phyloP scores from a whole-genome alignment of 2,888 invertebrate genomes.

The Athripsodes cinereus region DNA sequence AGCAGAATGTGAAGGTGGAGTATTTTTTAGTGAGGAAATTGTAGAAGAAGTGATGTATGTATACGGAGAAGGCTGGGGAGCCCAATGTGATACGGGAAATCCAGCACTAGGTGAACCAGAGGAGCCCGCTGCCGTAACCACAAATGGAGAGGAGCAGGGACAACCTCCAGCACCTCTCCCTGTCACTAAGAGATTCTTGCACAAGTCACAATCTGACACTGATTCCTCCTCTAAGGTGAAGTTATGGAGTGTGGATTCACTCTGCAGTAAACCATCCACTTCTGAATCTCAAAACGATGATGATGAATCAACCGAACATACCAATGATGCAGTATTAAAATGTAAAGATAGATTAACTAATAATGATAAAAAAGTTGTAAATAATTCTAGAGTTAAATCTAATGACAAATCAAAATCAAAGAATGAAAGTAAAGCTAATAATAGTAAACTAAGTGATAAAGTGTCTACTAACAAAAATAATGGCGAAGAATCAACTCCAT shows the following conservation, averaged over 20 bases:
- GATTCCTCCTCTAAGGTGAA: slow-evolving; percentile 28
- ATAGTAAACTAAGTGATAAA: not conserved
- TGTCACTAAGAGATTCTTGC: slow-evolving; percentile 27
- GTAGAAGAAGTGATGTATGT: slow-evolving; percentile 67
- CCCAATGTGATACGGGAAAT: slow-evolving; percentile 70
- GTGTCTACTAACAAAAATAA: not conserved
- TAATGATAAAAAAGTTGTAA: slow-evolving; percentile 36
- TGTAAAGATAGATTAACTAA: slow-evolving; percentile 21
- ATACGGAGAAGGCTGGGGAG: slow-evolving; percentile 66
- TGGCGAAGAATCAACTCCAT: not conserved
- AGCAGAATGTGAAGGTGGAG: slow-evolving; percentile 53
- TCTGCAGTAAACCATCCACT: slow-evolving; percentile 29
- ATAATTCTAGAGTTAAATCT: slow-evolving; percentile 29
- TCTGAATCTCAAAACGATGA: slow-evolving; percentile 20
- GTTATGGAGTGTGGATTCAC: slow-evolving; percentile 31
- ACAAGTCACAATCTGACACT: slow-evolving; percentile 21
- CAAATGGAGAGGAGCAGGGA: slow-evolving; percentile 4
- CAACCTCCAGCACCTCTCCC: slow-evolving; percentile 25
- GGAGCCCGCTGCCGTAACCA: slow-evolving; percentile 29
- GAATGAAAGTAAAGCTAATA: not conserved
- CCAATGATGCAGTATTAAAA: slow-evolving; percentile 23
- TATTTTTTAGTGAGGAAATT: slow-evolving; percentile 59
- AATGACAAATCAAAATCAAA: slow-evolving; percentile 25
- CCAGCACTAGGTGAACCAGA: slow-evolving; percentile 33
- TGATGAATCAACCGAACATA: slow-evolving; percentile 12